Base-by-base conservation (phyloP, 23 tunicate species). In the Ciona savignyi region DNA sequence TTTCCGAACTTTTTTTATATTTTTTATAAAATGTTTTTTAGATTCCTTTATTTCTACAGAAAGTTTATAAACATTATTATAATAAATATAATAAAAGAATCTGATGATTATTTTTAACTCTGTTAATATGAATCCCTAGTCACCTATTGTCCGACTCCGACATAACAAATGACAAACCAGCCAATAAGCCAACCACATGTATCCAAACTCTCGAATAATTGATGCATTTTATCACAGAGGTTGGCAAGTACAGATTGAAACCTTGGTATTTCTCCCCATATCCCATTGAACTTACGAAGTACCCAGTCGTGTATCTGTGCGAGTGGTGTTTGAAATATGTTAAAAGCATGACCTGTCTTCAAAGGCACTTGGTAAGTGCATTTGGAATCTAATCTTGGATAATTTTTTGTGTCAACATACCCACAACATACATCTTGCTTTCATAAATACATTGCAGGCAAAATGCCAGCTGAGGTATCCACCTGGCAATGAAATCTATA, bases 201-300 rank as follows among this genome's bases (percentile, higher is more conserved):
- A n/a, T n/a, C n/a, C n/a, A n/a, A n/a, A n/a, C n/a, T n/a, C n/a
- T n/a, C n/a, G n/a, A n/a, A n/a, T n/a, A n/a, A n/a, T n/a, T n/a
- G n/a, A n/a, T n/a, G n/a, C n/a, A n/a, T n/a, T n/a, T n/a, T n/a
- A n/a, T n/a, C 72, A 67, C 66, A 90, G 97, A 91, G 74, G 78
- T 91, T 60, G 97, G 97, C 35, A 91, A 85, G 71, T 91, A 75
- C 69, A 79, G 93, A 26, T 65, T 91, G 71, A 89, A 86, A 73
- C 99, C 99, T 23, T 95, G 99, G 99, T 95, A 95, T 63, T 95
- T 95, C 51, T 95, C 99, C 1, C 99, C 99, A 25, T 95, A 95
- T 67, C 99, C 99, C 23, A 80, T 80, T 28, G 96, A 95, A 69
- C 74, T 95, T 30, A 80, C 87, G 4, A 66, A 82, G 51, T 85